These are phyloP conservation scores for Adelognathus sp. DNA, from an alignment of 2,888 invertebrate genomes.

Conservation along the genomic window DNA sequence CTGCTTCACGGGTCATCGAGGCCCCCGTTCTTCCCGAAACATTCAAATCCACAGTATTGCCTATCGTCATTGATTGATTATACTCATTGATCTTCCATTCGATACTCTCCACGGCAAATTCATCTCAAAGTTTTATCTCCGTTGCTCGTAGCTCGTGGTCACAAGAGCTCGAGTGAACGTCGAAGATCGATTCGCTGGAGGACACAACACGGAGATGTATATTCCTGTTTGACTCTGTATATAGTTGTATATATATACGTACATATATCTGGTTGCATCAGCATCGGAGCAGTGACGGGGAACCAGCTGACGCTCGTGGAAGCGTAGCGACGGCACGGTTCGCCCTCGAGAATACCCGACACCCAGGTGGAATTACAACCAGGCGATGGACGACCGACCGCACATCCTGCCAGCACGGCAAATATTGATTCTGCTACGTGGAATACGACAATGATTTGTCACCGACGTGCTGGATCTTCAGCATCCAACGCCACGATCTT, in stretches of 20 bases:
- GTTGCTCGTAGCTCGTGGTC: background rate
- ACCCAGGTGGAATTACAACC: constrained; percentile 52
- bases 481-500: background rate
- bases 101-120: background rate
- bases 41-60: too few species aligned
- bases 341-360: constrained; percentile 47
- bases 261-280: background rate
- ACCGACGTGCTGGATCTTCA: constrained; percentile 62
- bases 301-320: constrained; percentile 32
- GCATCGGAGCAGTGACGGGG: background rate
- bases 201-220: background rate
- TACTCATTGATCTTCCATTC: background rate
- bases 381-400: constrained; percentile 63
- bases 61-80: background rate
- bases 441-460: constrained; percentile 78
- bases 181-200: background rate
- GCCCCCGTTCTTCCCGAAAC: background rate
- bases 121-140: constrained; percentile 12
- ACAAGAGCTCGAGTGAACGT: background rate
- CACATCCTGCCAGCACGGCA: constrained; percentile 69
- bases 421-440: constrained; percentile 78
- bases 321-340: constrained; percentile 17
- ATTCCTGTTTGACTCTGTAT: background rate
- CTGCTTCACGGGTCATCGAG: background rate
- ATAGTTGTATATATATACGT: background rate